Percentiles rank a stretch among this genome's conserved stretches.
These are phyloP conservation scores for Australoheros scitulus DNA, from an alignment of 2,113 vertebrate genomes.

Conservation along the genomic window DNA sequence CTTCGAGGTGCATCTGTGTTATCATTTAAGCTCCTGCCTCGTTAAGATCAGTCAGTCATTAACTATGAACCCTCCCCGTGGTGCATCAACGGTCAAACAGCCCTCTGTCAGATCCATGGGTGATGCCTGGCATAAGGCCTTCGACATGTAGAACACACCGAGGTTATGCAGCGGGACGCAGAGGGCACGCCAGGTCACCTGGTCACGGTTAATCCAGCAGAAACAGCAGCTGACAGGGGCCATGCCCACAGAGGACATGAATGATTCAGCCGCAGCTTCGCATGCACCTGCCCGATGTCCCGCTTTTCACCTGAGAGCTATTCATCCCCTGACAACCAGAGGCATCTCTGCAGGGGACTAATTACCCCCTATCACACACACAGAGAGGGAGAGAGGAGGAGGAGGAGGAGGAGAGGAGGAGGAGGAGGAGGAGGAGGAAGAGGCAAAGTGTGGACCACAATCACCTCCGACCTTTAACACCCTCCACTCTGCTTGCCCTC, in stretches of 20 bases:
- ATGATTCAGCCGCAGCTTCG: constrained; percentile 68
- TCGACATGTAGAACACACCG: neutral
- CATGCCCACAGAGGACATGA: constrained; percentile 55
- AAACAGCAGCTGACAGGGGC: constrained; percentile 25
- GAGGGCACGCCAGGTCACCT: constrained; percentile 29
- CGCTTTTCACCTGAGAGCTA: constrained; percentile 57
- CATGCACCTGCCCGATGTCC: constrained; percentile 51
- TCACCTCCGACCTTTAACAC: neutral
- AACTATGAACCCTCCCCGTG: neutral
- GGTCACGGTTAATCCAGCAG: constrained; percentile 21
- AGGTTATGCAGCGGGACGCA: neutral
- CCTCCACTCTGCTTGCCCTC: neutral
- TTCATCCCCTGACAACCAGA: constrained; percentile 62
- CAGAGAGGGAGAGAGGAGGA: neutral
- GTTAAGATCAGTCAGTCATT: constrained; percentile 27
- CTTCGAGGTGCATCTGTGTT: neutral
- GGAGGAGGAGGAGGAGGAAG: neutral
- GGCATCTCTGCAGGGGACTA: constrained; percentile 57
- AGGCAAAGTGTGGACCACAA: neutral
- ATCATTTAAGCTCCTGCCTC: constrained; percentile 12
- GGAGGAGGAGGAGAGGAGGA: neutral
- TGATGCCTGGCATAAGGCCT: neutral
- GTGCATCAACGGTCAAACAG: neutral
- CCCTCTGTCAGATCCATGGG: neutral
- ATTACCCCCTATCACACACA: constrained; percentile 48